A percentile compares a stretch with the other conserved stretches of the same genome.
Conservation (phyloP, 1,140 invertebrate species). For the Pseudomyrmex dendroicus region DNA sequence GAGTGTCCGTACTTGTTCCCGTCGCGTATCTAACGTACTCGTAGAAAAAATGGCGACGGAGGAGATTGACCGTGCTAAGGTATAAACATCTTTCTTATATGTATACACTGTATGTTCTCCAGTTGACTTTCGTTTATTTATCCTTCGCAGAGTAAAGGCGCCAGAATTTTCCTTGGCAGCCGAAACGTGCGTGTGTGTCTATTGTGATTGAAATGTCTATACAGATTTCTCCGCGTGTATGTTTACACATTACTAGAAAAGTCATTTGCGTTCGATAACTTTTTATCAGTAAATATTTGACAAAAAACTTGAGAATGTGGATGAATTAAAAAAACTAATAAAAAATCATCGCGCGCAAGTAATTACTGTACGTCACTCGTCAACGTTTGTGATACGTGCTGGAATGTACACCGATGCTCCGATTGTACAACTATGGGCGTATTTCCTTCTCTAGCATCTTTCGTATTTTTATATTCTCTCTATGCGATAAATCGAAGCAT, state of each 20-base stretch:
- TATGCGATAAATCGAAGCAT: too few species aligned
- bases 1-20: background rate
- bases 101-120: too few species aligned
- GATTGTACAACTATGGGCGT: too few species aligned
- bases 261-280: background rate
- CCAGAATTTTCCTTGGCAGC: background rate
- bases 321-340: background rate
- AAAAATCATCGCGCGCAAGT: background rate
- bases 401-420: too few species aligned
- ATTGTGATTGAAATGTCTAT: background rate
- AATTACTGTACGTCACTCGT: background rate
- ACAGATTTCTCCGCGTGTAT: background rate
- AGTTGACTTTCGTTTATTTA: background rate
- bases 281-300: background rate
- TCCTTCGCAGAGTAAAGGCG: too few species aligned
- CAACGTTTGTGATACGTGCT: too few species aligned
- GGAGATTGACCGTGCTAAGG: constrained; percentile 83
- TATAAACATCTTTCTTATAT: constrained; percentile 52
- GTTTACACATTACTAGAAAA: background rate
- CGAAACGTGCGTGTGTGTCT: background rate
- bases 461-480: too few species aligned
- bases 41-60: constrained; percentile 82
- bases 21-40: constrained; percentile 42
- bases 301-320: background rate
- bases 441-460: too few species aligned